Conservation (phyloP, 2,888 invertebrate genomes). For the Ashinkailepas kermadecensis region DNA sequence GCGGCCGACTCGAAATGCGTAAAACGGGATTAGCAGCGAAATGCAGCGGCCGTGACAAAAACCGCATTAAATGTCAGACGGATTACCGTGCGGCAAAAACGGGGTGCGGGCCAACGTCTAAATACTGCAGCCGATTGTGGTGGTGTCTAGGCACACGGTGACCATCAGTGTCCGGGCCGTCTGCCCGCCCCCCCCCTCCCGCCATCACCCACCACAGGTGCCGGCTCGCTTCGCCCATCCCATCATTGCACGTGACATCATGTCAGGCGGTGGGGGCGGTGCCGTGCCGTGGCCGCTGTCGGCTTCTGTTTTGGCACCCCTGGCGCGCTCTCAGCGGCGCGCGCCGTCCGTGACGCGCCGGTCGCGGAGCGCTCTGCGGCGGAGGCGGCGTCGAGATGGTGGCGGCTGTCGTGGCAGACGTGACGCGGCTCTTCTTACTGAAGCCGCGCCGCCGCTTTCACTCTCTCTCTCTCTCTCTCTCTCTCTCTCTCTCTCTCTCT, state of each 20-base stretch:
- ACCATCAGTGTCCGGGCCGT: no score
- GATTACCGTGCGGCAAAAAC: not conserved
- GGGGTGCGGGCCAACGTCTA: not conserved
- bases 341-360: no score
- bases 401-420: not conserved
- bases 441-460: no score
- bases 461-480: no score
- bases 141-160: no score
- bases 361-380: not conserved
- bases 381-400: not conserved
- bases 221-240: no score
- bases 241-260: no score
- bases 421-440: no score
- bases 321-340: no score
- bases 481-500: no score
- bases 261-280: not conserved
- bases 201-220: no score
- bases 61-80: not conserved
- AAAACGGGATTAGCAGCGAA: slow-evolving; percentile 6
- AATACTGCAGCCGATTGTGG: not conserved
- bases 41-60: not conserved
- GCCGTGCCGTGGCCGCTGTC: not conserved
- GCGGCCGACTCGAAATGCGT: slow-evolving; percentile 1
- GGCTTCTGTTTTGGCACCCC: slow-evolving; percentile 2
- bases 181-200: no score